Evolutionary conservation across 2,113 vertebrate genomes (phyloP), one percentile per base, ranked within the genome.

Genomic region (Tetrax tetrax): DNA sequence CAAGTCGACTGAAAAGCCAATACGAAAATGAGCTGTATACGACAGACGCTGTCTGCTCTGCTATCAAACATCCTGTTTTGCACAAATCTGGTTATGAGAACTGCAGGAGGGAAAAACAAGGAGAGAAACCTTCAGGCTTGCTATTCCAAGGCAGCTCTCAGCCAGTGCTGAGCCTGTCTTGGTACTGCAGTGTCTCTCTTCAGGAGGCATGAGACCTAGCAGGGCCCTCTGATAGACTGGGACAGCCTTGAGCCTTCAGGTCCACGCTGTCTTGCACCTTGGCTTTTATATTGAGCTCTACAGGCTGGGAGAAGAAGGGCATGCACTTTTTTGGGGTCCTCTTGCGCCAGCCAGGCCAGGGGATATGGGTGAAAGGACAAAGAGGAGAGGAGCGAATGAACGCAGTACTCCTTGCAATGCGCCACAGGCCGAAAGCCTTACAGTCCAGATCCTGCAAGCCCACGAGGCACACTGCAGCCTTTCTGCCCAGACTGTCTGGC

Each of bases 391-490:
- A 57, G 33, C 1, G 6, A 64, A 20, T 29, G 65, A 75, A 51
- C 2, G 4, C 35, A 60, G 27, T 23, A 41, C 43, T 79, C 47
- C 61, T 68, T 77, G 63, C 53, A 31, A 2, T 17, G 33, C 5
- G 2, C 29, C 64, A 35, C 21, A 9, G 33, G 64, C 54, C 72
- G 43, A 84, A 89, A 80, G 25, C 69, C 43, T 68, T 27, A 15
- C 41, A 59, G 50, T 9, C 16, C 64, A 43, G 78, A 48, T 50
- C 47, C 60, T 2, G 4, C 53, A 72, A 68, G 59, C 38, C 69
- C 70, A 53, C 0, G 0, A 64, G 35, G 29, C 0, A 0, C 35
- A n/a, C 2, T 1, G 3, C 31, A 50, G 61, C 61, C 35, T 0
- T 78, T 85, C 82, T 82, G 60, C 61, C 74, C 61, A 37, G 83